Percentiles rank a stretch among this genome's conserved stretches.
These are phyloP conservation scores for Yponomeuta plumbellus DNA, from an alignment of 2,888 invertebrate genomes.

Conservation along the genomic window DNA sequence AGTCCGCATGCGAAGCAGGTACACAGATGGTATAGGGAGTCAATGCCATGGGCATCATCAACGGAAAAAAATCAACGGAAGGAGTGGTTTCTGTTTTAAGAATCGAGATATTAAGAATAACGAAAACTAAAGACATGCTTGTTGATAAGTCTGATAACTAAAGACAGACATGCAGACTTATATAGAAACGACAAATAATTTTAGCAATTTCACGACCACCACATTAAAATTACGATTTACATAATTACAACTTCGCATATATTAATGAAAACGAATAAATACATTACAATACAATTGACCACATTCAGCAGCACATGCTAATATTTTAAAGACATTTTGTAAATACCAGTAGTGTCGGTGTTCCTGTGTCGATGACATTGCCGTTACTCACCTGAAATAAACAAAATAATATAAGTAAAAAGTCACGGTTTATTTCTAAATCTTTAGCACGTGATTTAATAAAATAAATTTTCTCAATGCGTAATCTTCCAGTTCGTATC, in stretches of 20 bases:
- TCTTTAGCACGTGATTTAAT: too few relatives aligned
- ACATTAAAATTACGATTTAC: neutral
- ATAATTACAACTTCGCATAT: neutral
- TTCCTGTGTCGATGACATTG: constrained; percentile 76
- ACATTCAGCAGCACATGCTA: neutral
- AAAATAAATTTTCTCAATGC: too few relatives aligned
- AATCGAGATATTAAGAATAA: neutral
- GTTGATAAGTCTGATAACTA: neutral
- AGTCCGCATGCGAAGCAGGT: constrained; percentile 39
- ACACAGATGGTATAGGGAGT: constrained; percentile 27
- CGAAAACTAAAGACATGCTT: neutral
- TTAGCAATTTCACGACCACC: neutral
- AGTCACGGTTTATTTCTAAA: constrained; percentile 16
- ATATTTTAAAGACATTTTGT: constrained; percentile 26
- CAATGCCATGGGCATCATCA: constrained; percentile 29
- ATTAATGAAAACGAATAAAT: neutral
- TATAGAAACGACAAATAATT: neutral
- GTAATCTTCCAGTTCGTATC: too few relatives aligned
- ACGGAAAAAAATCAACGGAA: constrained; percentile 27
- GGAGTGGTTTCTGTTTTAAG: neutral
- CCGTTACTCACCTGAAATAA: constrained; percentile 75
- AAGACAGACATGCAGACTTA: too few relatives aligned
- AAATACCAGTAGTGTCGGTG: constrained; percentile 73
- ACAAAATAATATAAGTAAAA: constrained; percentile 26
- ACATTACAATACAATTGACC: neutral